phyloP scores from a whole-genome alignment of 2,888 invertebrate species.

The Branchipolynoe longqiensis region DNA sequence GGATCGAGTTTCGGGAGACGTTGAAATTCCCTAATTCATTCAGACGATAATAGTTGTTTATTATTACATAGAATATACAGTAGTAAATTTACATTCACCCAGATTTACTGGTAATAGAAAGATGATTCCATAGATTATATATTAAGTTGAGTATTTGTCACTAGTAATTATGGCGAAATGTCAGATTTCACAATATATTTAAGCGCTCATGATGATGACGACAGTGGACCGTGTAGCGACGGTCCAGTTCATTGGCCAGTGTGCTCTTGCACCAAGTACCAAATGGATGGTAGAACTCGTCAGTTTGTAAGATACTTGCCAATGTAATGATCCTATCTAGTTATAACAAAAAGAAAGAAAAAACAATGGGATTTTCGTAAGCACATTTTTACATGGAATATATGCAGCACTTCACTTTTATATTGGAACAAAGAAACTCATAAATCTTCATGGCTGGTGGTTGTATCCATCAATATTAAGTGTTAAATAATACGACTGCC shows the following conservation, averaged over 20 bases:
- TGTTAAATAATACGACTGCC: not conserved
- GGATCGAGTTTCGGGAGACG: slow-evolving; percentile 48
- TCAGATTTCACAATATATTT: too few species aligned
- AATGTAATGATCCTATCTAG: not conserved
- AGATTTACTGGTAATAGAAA: too few species aligned
- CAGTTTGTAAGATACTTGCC: slow-evolving; percentile 10
- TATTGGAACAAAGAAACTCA: slow-evolving; percentile 26
- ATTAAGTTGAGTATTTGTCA: too few species aligned
- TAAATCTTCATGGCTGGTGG: slow-evolving; percentile 4
- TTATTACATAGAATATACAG: too few species aligned
- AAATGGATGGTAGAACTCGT: not conserved
- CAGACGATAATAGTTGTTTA: too few species aligned
- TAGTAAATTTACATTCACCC: too few species aligned
- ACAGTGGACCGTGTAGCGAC: too few species aligned
- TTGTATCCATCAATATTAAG: slow-evolving; percentile 1
- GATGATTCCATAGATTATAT: too few species aligned
- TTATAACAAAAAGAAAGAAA: slow-evolving; percentile 1
- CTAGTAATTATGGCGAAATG: too few species aligned
- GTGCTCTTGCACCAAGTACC: not conserved
- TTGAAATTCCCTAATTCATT: too few species aligned
- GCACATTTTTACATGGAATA: not conserved
- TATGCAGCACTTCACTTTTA: slow-evolving; percentile 24
- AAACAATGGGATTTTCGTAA: slow-evolving; percentile 6
- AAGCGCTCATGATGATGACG: too few species aligned
- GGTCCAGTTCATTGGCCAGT: not conserved